These are phyloP conservation scores for Edolisoma coerulescens DNA, from an alignment of 2,113 vertebrate genomes.

Conservation along the genomic window DNA sequence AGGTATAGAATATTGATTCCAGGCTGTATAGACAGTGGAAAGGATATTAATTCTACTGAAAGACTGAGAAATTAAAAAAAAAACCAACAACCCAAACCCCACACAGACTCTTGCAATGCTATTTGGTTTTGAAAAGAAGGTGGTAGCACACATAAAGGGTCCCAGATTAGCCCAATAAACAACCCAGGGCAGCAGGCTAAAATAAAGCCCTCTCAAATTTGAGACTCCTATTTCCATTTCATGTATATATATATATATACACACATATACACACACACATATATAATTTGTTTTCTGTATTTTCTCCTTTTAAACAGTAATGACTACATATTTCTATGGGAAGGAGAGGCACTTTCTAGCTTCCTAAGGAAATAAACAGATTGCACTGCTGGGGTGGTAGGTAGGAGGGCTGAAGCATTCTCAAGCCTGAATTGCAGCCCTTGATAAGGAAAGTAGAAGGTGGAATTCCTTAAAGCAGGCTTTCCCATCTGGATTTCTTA, in stretches of 20 bases:
- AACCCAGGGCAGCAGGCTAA: neutral
- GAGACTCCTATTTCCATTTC: neutral
- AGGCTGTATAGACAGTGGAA: neutral
- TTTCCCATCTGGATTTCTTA: neutral
- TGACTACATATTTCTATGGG: neutral
- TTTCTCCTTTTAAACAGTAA: neutral
- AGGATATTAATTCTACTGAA: conserved; percentile 23
- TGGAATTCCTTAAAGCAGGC: neutral
- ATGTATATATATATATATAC: neutral
- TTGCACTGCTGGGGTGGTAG: neutral
- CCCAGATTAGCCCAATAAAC: neutral
- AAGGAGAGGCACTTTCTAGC: neutral
- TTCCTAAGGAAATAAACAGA: neutral
- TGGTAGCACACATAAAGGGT: neutral
- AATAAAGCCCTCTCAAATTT: neutral
- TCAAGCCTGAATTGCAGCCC: neutral
- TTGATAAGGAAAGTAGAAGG: neutral
- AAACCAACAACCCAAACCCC: no score
- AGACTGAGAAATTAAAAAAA: neutral
- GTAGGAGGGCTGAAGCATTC: neutral
- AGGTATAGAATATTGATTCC: neutral
- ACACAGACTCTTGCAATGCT: neutral
- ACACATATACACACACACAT: accelerated
- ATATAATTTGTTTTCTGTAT: neutral
- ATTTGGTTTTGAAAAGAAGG: neutral